Evolutionary conservation across 2,888 invertebrate species (phyloP).

Genomic region (Ectobius pallidus): DNA sequence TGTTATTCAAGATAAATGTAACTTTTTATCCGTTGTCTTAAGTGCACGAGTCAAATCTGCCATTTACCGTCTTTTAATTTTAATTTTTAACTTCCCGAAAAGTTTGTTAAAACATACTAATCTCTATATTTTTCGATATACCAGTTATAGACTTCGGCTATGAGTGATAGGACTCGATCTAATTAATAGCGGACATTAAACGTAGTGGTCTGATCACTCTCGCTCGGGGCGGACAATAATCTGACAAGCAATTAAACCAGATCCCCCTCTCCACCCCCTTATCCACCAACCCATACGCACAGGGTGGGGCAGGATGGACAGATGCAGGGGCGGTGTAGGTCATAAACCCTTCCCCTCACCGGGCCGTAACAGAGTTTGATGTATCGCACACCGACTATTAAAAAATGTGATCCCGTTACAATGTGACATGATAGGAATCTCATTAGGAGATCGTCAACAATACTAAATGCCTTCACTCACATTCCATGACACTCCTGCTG

Average conservation of each 20-base stretch:
- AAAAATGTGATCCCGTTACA: not conserved
- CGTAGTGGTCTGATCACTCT: not conserved
- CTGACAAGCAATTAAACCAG: conserved; percentile 27
- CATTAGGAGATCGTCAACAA: not conserved
- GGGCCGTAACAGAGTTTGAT: no score
- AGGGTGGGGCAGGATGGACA: not conserved
- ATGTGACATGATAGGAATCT: not conserved
- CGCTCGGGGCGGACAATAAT: conserved; percentile 23
- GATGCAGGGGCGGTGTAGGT: not conserved
- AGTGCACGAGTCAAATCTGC: no score
- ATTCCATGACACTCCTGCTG: no score
- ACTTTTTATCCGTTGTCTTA: no score
- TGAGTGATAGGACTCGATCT: conserved; percentile 11
- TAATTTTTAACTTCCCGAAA: no score
- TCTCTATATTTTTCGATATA: not conserved
- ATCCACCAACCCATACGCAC: not conserved
- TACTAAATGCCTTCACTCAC: not conserved
- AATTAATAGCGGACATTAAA: conserved; percentile 15
- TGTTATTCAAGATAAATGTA: no score
- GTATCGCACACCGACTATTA: not conserved
- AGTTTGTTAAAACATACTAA: not conserved
- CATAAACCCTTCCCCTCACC: not conserved
- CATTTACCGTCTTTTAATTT: no score
- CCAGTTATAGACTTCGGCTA: conserved; percentile 7
- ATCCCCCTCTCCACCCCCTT: not conserved